A percentile compares a stretch with the other conserved stretches of the same genome.
phyloP scores from a whole-genome alignment of 2,888 invertebrate species.

The Hetaerina titia region DNA sequence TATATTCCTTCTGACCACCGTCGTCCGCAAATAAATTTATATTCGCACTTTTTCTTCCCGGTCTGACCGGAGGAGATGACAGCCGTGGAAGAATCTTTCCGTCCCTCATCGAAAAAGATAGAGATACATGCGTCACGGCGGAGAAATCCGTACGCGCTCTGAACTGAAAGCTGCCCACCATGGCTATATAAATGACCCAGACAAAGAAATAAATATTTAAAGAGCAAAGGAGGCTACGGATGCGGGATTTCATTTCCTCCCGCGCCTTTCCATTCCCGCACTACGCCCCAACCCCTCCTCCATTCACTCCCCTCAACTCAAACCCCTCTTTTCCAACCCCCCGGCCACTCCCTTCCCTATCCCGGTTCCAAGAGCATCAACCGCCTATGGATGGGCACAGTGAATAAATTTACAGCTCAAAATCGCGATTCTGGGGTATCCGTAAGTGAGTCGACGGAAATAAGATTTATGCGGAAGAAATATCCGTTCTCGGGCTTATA shows the following conservation, averaged over 20 bases:
- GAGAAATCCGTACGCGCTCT: neutral
- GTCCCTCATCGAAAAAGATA: neutral
- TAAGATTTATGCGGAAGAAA: constrained; percentile 36
- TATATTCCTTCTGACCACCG: no score
- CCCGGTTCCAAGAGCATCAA: neutral
- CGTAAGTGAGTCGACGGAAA: constrained; percentile 3
- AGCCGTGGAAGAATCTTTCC: neutral
- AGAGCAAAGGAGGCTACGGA: neutral
- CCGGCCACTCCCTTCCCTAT: neutral
- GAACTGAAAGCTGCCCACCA: neutral
- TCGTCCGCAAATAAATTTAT: no score
- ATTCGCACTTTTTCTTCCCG: no score
- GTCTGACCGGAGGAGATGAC: neutral
- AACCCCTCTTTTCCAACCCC: neutral
- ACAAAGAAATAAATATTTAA: constrained; percentile 11
- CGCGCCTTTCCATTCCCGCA: neutral
- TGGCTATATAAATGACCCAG: neutral
- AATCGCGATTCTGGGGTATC: neutral
- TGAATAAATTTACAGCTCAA: neutral
- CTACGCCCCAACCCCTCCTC: neutral
- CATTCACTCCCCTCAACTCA: neutral
- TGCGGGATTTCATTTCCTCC: neutral
- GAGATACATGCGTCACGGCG: neutral
- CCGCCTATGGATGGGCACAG: neutral
- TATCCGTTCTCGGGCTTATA: constrained; percentile 19